Base-by-base conservation (phyloP, 92 coral and sea anemone genomes). In the Porites cylindrica region DNA sequence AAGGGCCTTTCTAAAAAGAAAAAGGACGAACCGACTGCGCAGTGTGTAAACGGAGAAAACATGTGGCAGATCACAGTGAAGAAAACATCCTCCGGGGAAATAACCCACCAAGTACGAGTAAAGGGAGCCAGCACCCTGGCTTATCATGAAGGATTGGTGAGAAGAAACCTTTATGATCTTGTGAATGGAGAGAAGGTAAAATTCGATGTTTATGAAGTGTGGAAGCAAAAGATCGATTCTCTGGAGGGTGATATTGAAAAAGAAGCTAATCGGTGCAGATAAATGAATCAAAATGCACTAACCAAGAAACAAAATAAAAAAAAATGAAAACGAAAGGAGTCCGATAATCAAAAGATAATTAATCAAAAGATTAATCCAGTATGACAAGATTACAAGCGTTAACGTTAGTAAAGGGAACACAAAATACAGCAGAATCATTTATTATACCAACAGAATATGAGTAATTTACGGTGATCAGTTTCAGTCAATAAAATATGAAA, bases 131-230 rank as follows among this genome's bases (percentile, higher is more conserved):
- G 16, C n/a, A 72, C 77, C 16, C 77, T 72, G 2, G 77, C 77
- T 72, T 72, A 72, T 24, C 77, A 72, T 14, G 58, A 72, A 6
- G 14, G 6, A 38, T 38, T 38, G 6, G 6, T 38, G 47, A 38
- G 47, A 38, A 3, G 47, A 7, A 38, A 38, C 47, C 47, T 38
- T 38, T 72, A 72, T 72, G 77, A 72, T 72, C 77, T 72, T 72
- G 77, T 72, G 77, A 24, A 32, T 72, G 77, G 77, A 72, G 77
- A 72, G 43, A 20, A 72, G 77, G 16, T 32, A 72, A 8, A 8
- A 7, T 72, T 72, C 50, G 77, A 72, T 24, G 58, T 72, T 26
- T 72, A 72, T 26, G 77, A 72, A 8, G 77, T 72, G 77, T 72
- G 77, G 77, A 72, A 14, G 50, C 77, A 72, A 72, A 24, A 72